These are phyloP conservation scores for Cettia cetti DNA, from an alignment of 2,113 vertebrate species.

Conservation along the genomic window DNA sequence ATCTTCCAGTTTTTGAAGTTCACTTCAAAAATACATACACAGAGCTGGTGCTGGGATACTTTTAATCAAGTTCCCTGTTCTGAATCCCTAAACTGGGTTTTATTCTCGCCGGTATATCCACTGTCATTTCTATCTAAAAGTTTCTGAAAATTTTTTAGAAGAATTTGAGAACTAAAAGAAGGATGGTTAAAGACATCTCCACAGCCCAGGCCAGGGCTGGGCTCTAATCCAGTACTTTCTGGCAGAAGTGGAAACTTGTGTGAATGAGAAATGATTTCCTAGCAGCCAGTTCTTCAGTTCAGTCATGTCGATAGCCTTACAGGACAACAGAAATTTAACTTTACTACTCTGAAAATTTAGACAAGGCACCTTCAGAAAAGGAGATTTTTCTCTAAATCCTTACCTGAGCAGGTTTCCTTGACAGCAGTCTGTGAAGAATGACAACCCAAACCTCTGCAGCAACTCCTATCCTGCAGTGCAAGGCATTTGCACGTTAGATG, in stretches of 20 bases:
- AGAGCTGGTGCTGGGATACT: not conserved
- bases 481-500: not conserved
- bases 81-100: too few relatives aligned
- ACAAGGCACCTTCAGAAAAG: not conserved
- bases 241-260: fast-evolving
- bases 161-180: not conserved
- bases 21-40: not conserved
- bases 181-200: not conserved
- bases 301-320: not conserved
- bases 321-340: not conserved
- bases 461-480: not conserved
- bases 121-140: not conserved
- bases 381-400: not conserved
- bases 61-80: not conserved
- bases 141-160: not conserved
- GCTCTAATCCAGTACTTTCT: not conserved
- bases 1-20: not conserved
- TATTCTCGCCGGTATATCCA: not conserved
- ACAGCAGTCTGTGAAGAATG: not conserved
- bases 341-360: not conserved
- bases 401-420: not conserved
- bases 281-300: not conserved
- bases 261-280: not conserved
- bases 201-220: fast-evolving
- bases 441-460: not conserved